Percentiles rank a stretch among this genome's conserved stretches.
Conservation (phyloP, 2,888 invertebrate genomes). For the Diarsia dahlii region DNA sequence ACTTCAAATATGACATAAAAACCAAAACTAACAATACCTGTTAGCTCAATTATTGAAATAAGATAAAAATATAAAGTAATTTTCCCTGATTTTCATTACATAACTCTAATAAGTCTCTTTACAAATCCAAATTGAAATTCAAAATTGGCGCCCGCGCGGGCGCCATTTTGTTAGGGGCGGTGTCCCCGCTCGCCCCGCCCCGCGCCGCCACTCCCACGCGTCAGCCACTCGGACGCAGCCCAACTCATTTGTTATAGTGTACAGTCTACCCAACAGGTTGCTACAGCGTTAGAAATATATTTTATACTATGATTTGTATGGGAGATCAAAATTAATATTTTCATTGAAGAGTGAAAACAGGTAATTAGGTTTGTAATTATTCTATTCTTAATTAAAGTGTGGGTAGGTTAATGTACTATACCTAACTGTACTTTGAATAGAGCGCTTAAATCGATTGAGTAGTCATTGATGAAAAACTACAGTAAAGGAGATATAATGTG, state of each 20-base stretch:
- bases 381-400: background rate
- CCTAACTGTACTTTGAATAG: background rate
- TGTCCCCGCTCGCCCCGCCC: conserved; percentile 89
- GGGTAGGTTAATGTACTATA: background rate
- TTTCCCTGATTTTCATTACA: conserved; percentile 17
- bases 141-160: conserved; percentile 91
- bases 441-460: background rate
- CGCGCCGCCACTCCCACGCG: conserved; percentile 87
- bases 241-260: conserved; percentile 89
- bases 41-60: background rate
- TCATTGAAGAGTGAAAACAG: background rate
- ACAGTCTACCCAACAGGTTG: conserved; percentile 83
- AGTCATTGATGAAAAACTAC: background rate
- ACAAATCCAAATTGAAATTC: conserved; percentile 76
- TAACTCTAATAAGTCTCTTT: conserved; percentile 30
- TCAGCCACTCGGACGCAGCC: conserved; percentile 89
- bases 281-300: conserved; percentile 28
- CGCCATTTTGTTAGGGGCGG: conserved; percentile 92
- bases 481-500: background rate
- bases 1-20: background rate
- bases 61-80: background rate
- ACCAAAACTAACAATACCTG: background rate
- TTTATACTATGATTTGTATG: conserved; percentile 16
- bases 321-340: background rate
- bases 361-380: background rate